phyloP scores from a whole-genome alignment of 2,888 invertebrate species.

The Drosophila diplacantha region DNA sequence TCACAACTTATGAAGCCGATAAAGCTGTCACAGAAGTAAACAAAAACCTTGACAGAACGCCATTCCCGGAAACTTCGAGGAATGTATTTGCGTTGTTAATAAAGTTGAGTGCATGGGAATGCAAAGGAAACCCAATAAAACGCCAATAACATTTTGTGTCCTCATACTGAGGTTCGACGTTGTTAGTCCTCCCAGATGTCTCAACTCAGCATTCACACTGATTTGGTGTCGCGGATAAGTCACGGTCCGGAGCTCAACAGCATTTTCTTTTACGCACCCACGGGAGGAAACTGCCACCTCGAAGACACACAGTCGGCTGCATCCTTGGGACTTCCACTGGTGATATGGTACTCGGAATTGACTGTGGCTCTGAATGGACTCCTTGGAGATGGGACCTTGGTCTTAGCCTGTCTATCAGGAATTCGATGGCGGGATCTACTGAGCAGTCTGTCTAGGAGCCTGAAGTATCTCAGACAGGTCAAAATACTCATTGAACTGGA shows the following conservation, averaged over 20 bases:
- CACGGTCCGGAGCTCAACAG: conserved; percentile 22
- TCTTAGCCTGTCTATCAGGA: conserved; percentile 47
- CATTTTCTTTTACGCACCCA: conserved; percentile 49
- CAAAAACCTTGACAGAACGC: background rate
- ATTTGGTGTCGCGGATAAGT: conserved; percentile 7
- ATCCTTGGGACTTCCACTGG: conserved; percentile 32
- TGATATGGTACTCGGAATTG: conserved; percentile 40
- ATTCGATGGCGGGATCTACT: conserved; percentile 40
- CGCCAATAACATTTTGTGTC: background rate
- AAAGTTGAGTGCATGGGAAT: background rate
- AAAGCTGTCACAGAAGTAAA: background rate
- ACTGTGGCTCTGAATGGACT: conserved; percentile 17
- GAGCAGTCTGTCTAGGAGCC: conserved; percentile 15
- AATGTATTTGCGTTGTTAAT: background rate
- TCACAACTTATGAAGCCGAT: background rate
- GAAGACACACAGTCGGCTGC: conserved; percentile 4
- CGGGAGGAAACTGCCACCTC: conserved; percentile 36
- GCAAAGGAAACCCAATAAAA: conserved; percentile 4
- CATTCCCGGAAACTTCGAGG: background rate
- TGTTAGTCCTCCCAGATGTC: conserved; percentile 11
- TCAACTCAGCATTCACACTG: background rate
- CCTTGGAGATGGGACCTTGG: conserved; percentile 36
- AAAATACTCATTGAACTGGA: conserved; percentile 50
- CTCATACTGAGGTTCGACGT: background rate
- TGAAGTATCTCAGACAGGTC: conserved; percentile 43